phyloP scores from a whole-genome alignment of 2,113 vertebrate genomes.

The Crotophaga sulcirostris region DNA sequence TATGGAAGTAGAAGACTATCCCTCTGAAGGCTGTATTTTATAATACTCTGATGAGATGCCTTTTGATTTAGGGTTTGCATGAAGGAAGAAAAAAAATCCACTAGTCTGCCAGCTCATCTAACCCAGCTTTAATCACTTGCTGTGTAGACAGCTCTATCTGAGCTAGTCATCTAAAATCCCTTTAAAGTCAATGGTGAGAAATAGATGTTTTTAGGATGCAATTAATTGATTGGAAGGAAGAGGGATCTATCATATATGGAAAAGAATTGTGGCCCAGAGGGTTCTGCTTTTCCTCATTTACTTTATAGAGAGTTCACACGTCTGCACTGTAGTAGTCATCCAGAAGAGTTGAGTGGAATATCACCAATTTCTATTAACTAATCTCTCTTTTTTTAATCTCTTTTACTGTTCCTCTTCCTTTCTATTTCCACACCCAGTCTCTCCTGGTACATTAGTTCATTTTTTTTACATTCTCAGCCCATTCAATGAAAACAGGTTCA shows the following conservation, averaged over 20 bases:
- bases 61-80: conserved; percentile 61
- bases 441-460: not conserved
- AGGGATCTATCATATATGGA: conserved; percentile 26
- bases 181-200: conserved; percentile 65
- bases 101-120: conserved; percentile 50
- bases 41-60: conserved; percentile 42
- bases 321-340: not conserved
- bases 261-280: conserved; percentile 19
- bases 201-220: conserved; percentile 64
- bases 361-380: not conserved
- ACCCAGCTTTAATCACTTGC: conserved; percentile 64
- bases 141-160: conserved; percentile 55
- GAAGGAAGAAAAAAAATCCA: conserved; percentile 20
- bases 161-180: conserved; percentile 66
- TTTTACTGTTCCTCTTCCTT: not conserved
- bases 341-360: not conserved
- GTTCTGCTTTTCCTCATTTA: conserved; percentile 5
- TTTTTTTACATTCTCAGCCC: not conserved
- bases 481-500: not conserved
- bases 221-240: conserved; percentile 62
- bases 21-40: conserved; percentile 53
- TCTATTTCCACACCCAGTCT: not conserved
- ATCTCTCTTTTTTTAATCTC: not conserved
- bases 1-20: not conserved
- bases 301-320: not conserved